Conservation (phyloP, 2,797 vertebrate species). For the Channallabes apus region DNA sequence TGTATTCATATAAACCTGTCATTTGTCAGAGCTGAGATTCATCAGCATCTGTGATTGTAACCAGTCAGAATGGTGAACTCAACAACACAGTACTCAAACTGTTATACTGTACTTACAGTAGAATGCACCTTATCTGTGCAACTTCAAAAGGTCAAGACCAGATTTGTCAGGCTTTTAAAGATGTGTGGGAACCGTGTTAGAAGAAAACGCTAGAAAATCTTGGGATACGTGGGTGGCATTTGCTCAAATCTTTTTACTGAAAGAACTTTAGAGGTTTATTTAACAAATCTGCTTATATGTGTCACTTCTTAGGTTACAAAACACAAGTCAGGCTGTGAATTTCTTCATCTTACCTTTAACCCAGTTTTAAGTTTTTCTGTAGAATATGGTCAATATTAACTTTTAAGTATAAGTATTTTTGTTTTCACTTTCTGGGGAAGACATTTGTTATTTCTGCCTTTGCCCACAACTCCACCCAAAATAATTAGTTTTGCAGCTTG, state of each 20-base stretch:
- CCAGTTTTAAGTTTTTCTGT: not conserved
- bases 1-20: not conserved
- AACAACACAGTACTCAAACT: not conserved
- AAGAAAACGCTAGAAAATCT: constrained; percentile 3
- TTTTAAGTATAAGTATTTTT: not conserved
- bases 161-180: not conserved
- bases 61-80: not conserved
- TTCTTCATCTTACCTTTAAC: constrained; percentile 14
- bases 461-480: constrained; percentile 1
- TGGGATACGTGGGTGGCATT: constrained; percentile 19
- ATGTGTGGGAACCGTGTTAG: not conserved
- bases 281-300: constrained; percentile 24
- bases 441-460: not conserved
- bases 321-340: constrained; percentile 6
- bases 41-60: not conserved
- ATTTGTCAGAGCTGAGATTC: not conserved
- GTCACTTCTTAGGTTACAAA: constrained; percentile 20
- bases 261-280: constrained; percentile 7
- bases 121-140: not conserved
- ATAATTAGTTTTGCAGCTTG: not conserved
- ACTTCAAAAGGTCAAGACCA: not conserved
- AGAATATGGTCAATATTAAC: not conserved
- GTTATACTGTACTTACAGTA: not conserved
- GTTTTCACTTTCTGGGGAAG: not conserved
- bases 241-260: not conserved